Base-by-base conservation (phyloP, 1,140 invertebrate species). In the Trachymyrmex cornetzi region DNA sequence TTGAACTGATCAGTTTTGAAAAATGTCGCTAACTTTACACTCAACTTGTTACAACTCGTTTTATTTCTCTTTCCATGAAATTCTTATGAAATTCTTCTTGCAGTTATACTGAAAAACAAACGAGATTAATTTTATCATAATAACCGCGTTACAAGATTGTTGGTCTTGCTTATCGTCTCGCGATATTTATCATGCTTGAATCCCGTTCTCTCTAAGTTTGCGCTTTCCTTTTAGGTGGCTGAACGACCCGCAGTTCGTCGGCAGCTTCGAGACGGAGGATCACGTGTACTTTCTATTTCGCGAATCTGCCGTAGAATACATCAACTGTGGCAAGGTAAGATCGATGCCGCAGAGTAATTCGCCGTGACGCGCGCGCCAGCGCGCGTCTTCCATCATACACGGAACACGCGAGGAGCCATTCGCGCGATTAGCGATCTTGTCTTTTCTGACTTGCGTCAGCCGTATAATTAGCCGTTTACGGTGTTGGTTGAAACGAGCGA, bases 221-320 rank as follows among this genome's bases (percentile, higher is more conserved):
- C 53, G 22, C n/a, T 67, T 57, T 87, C 48, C 22, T 61, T 85
- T 82, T 53, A 98, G 98, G 92, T 99, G 98, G 98, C 95, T 99
- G 6, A 99, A 99, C 94, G 98, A 99, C 88, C 98, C 98, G 0
- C 97, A 99, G 92, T 99, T 99, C 94, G 98, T 99, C 69, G 98
- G 97, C 2, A 98, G 98, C 72, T 99, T 99, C 94, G 98, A 99
- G 93, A 97, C 98, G 55, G 98, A 98, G 48, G 96, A 97, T 86
- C 98, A 98, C 95, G 97, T 99, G 0, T 99, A 98, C 93, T 99
- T 99, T 94, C 96, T 99, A 84, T 99, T 99, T 93, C 96, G 98
- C 79, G 99, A 99, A 95, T 96, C 97, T 11, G 98, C 98, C 22
- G 97, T 99, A 1, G 99, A 99, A 94, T 98, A 98, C 93, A 98